Evolutionary conservation across 2,888 invertebrate genomes (phyloP), one percentile per base, ranked within the genome.

Genomic region (Troilus luridus): DNA sequence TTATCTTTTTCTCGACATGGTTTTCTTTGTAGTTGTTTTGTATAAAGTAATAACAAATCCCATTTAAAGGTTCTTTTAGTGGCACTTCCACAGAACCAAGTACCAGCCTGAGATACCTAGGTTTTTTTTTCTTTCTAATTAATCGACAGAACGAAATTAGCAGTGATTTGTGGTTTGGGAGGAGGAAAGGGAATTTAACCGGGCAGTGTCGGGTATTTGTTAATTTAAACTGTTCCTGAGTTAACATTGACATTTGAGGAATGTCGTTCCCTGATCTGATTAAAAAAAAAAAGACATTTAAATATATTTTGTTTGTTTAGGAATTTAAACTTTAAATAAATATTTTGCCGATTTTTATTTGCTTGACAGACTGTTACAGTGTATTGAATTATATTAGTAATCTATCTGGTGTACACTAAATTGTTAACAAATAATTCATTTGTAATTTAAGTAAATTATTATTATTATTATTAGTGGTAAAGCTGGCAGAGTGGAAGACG

Each of bases 101-200:
- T n/a, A 10, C 27, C 41, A 41, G 41, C 8, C 41, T 77, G 7
- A 67, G 12, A 27, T 27, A 7, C 24, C 24, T 24, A 77, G 9
- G 64, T 64, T 64, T 9, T 67, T 67, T 67, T 77, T 77, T 41
- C 27, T 41, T 77, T 77, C 27, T 19, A 77, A 77, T 77, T 77
- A 77, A 21, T 27, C 27, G 27, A 77, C 41, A 77, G 72, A 41
- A 77, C 1, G 72, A 41, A 77, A 41, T 27, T 0, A 9, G 8
- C 12, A 24, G 12, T 10, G 24, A n/a, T 1, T 11, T 5, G 6
- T 8, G 8, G 27, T 41, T 41, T 41, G 41, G 19, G 41, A 3
- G 72, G 21, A 8, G 17, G 12, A 0, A 17, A 17, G 41, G 27
- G 14, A 67, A 67, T 67, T 24, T 12, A 24, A 67, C 0, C 12